Evolutionary conservation across 2,797 vertebrate genomes (phyloP), one percentile per base, ranked within the genome.

Genomic region (Catostomus latipinnis): DNA sequence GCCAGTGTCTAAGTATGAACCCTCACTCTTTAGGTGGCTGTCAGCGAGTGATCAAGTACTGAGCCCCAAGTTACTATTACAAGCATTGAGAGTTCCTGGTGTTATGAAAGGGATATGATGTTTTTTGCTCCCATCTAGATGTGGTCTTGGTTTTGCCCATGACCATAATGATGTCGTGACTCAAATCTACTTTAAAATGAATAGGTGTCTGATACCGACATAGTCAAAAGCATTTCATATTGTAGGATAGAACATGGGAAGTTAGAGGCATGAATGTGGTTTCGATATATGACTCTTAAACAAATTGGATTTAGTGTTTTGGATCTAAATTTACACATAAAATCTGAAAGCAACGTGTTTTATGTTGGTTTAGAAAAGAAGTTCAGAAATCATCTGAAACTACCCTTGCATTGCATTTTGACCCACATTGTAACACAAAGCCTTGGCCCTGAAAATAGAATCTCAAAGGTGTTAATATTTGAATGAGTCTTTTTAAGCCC

Each of bases 361-460:
- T 34, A 34, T 34, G 34, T 34, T 16, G 7, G 6, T 14, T 14
- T 8, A 58, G 14, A 4, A 58, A 54, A 46, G n/a, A 71, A 71
- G 9, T 46, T 52, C 62, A 34, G 34, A 34, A 34, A 34, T 34
- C 34, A 34, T 34, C 34, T 4, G 34, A 34, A 34, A 34, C 34
- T 13, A 66, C 12, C 6, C 45, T 11, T 62, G 52, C 34, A 65
- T 60, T 71, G 53, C 87, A 85, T 82, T 69, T 13, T 91, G 89
- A 90, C 91, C 89, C 85, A 89, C 88, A 87, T 88, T 83, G 61
- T 71, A 62, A 60, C 63, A 66, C 54, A 78, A 61, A 61, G 65
- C 53, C 46, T 43, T 16, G 58, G 57, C 74, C 54, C 54, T 54
- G 65, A 61, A 68, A 76, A 74, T 62, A 79, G 66, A 76, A 84